These are phyloP conservation scores for Scaptomyza polygonia DNA, from an alignment of 2,888 invertebrate species.

Conservation along the genomic window DNA sequence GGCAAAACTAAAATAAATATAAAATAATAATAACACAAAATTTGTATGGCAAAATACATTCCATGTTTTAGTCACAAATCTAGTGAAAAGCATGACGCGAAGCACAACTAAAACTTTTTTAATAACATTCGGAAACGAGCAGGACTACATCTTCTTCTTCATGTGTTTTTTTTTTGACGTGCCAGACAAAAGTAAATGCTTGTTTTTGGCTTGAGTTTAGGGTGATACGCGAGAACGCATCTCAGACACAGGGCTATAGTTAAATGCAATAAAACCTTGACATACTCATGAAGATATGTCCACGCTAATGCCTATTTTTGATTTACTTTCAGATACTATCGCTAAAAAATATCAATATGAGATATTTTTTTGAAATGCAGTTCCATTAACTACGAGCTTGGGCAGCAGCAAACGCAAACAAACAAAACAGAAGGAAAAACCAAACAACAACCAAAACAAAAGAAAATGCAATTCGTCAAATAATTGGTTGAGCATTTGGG, in stretches of 20 bases:
- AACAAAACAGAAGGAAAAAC: background rate
- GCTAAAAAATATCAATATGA: constrained; percentile 43
- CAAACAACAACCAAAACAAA: background rate
- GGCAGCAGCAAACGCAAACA: constrained; percentile 21
- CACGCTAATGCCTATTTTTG: constrained; percentile 45
- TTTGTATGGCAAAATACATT: constrained; percentile 3
- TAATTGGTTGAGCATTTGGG: constrained; percentile 44
- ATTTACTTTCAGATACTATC: constrained; percentile 65
- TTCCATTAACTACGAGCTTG: constrained; percentile 32
- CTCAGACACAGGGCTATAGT: constrained; percentile 58
- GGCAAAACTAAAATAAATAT: background rate
- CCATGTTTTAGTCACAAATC: no score
- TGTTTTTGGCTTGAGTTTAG: constrained; percentile 24
- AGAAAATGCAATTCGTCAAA: constrained; percentile 25
- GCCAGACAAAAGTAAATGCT: constrained; percentile 31
- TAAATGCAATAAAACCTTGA: constrained; percentile 27
- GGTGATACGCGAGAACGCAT: constrained; percentile 15
- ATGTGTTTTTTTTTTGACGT: no score
- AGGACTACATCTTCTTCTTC: no score
- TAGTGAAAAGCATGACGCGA: no score
- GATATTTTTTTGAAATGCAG: constrained; percentile 24
- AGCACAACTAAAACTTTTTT: background rate
- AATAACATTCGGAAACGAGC: background rate
- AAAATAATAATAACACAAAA: background rate
- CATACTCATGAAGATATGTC: background rate